These are phyloP conservation scores for Anabas testudineus DNA, from an alignment of 2,797 vertebrate species.

Conservation along the genomic window DNA sequence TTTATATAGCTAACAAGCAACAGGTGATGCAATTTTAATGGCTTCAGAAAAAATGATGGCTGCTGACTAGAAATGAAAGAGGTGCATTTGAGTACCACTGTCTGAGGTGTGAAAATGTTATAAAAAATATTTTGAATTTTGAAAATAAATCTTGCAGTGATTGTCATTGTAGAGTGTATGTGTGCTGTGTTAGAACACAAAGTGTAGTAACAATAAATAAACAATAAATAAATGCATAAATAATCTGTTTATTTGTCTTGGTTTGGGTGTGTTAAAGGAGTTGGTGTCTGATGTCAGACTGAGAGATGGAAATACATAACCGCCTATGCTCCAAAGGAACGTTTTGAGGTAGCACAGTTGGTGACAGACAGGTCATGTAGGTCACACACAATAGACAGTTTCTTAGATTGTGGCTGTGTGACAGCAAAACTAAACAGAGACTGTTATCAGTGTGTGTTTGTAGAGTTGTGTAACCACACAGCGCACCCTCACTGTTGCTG, in stretches of 20 bases:
- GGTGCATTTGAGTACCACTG: not conserved
- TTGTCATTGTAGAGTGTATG: not conserved
- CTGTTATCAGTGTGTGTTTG: conserved; percentile 18
- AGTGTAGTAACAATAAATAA: not conserved
- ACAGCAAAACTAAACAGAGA: not conserved
- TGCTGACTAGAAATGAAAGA: too few relatives aligned
- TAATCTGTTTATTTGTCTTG: not conserved
- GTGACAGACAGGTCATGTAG: conserved; percentile 29
- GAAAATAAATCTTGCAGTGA: too few relatives aligned
- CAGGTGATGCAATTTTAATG: too few relatives aligned
- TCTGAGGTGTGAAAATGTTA: not conserved
- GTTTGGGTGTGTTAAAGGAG: not conserved
- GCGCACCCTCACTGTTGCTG: not conserved
- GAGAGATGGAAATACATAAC: conserved; percentile 10
- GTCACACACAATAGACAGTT: not conserved
- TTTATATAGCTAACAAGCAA: too few relatives aligned
- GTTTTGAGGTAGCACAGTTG: conserved; percentile 22
- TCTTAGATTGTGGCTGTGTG: not conserved
- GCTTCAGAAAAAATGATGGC: too few relatives aligned
- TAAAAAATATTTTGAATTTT: too few relatives aligned
- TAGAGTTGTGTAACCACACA: conserved; percentile 23
- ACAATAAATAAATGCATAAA: not conserved
- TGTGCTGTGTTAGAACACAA: not conserved
- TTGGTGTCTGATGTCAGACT: conserved; percentile 3
- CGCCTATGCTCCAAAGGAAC: conserved; percentile 14